Conservation (phyloP, 2,888 invertebrate genomes). For the Chloroclystis v-ata region DNA sequence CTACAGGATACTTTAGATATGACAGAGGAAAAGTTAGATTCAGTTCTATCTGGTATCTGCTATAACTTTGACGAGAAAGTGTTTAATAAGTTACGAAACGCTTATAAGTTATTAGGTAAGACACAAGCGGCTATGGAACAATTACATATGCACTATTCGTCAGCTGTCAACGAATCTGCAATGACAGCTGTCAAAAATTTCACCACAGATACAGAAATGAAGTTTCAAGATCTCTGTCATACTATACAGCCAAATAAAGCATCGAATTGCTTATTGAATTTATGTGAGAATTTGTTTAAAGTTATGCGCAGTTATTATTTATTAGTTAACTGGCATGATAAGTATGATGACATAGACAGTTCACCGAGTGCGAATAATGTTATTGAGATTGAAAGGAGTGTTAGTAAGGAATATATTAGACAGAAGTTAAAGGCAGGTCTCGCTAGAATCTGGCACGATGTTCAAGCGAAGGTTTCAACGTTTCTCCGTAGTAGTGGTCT, state of each 20-base stretch:
- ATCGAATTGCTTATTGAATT: slow-evolving; percentile 85
- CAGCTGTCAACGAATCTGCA: slow-evolving; percentile 91
- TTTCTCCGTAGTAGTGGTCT: slow-evolving; percentile 88
- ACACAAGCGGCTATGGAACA: slow-evolving; percentile 96
- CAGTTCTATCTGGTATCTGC: slow-evolving; percentile 87
- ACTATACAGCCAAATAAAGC: slow-evolving; percentile 63
- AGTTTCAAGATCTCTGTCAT: slow-evolving; percentile 90
- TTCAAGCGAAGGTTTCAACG: slow-evolving; percentile 91
- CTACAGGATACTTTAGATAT: slow-evolving; percentile 93
- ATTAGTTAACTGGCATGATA: slow-evolving; percentile 86
- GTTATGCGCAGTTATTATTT: slow-evolving; percentile 89
- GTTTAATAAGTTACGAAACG: slow-evolving; percentile 90
- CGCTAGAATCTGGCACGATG: slow-evolving; percentile 94
- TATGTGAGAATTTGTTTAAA: slow-evolving; percentile 91
- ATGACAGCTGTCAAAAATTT: slow-evolving; percentile 79
- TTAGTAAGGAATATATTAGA: slow-evolving; percentile 87
- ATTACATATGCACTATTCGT: slow-evolving; percentile 95
- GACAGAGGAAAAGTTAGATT: slow-evolving; percentile 94
- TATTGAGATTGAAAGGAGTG: slow-evolving; percentile 80
- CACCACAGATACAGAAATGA: slow-evolving; percentile 51
- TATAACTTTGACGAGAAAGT: slow-evolving; percentile 86
- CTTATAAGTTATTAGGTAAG: slow-evolving; percentile 93
- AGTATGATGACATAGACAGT: slow-evolving; percentile 63
- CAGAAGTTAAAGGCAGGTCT: slow-evolving; percentile 94
- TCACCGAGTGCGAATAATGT: slow-evolving; percentile 46